These are phyloP conservation scores for Anguilla obscura DNA, from an alignment of 2,797 vertebrate genomes.

Conservation along the genomic window DNA sequence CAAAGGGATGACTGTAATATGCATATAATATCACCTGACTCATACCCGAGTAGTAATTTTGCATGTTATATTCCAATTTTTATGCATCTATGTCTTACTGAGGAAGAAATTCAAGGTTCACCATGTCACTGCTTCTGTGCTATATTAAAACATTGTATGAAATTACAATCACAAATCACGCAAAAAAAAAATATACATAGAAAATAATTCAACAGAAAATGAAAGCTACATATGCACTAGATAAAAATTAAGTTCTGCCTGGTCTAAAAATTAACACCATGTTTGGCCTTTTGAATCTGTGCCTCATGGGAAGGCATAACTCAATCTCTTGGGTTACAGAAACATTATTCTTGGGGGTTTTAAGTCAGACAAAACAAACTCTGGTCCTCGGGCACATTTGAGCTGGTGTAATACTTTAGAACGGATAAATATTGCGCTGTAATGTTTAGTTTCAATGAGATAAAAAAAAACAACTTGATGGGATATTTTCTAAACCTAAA, in stretches of 20 bases:
- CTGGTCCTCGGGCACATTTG: background rate
- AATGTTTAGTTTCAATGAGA: background rate
- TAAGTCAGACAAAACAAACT: background rate
- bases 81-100: background rate
- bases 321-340: conserved; percentile 1
- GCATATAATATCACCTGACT: background rate
- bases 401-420: background rate
- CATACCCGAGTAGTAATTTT: background rate
- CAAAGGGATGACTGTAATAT: background rate
- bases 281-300: background rate
- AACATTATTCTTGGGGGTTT: background rate
- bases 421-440: background rate
- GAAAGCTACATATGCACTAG: background rate
- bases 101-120: background rate
- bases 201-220: background rate
- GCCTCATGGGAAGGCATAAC: background rate
- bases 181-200: background rate
- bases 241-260: background rate
- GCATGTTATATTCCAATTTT: background rate
- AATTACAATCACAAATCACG: background rate
- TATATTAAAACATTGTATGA: background rate
- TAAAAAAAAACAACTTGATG: background rate
- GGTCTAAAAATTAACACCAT: background rate
- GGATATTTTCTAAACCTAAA: background rate
- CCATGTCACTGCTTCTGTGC: background rate